Conservation (phyloP, 2,113 vertebrate genomes). For the Ophthalmolycus amberensis region DNA sequence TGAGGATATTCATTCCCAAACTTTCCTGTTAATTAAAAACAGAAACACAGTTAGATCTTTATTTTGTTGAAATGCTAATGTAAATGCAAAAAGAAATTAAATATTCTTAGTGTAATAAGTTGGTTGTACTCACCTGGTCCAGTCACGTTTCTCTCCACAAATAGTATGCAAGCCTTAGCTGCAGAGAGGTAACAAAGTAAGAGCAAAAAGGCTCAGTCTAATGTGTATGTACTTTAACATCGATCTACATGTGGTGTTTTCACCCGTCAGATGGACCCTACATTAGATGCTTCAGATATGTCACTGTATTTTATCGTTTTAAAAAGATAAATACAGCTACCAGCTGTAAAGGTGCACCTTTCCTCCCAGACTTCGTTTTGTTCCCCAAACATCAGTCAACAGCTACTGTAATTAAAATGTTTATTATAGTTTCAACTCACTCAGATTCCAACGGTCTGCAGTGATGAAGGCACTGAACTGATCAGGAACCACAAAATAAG, state of each 20-base stretch:
- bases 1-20: accelerated
- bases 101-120: not conserved
- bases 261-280: not conserved
- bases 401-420: not conserved
- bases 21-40: not conserved
- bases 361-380: not conserved
- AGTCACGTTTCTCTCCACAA: not conserved
- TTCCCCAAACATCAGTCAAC: not conserved
- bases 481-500: slow-evolving; percentile 11
- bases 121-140: not conserved
- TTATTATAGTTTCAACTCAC: slow-evolving; percentile 38
- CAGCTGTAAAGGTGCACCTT: not conserved
- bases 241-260: not conserved
- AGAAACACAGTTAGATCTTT: not conserved
- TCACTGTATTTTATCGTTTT: not conserved
- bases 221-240: not conserved
- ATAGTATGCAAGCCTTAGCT: accelerated
- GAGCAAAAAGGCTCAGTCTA: not conserved
- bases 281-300: not conserved
- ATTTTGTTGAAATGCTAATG: not conserved
- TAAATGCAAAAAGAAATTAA: not conserved
- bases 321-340: not conserved
- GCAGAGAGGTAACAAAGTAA: not conserved
- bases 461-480: not conserved
- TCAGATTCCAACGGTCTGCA: accelerated